Evolutionary conservation across 2,113 vertebrate species (phyloP).

Genomic region (Antennarius striatus): DNA sequence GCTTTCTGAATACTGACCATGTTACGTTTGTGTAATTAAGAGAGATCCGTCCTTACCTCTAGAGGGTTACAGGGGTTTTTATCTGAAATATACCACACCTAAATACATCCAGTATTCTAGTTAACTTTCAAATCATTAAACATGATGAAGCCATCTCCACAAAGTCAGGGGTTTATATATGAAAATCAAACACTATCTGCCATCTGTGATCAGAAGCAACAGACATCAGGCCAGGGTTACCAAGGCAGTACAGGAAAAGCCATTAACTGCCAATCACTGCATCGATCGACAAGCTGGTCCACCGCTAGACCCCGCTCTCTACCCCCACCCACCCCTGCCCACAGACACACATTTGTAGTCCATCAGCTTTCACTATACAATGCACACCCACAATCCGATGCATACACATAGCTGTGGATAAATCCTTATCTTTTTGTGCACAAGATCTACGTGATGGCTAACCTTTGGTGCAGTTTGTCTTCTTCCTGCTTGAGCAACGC

Average conservation of each 20-base stretch:
- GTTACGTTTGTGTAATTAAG: constrained; percentile 32
- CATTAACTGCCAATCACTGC: constrained; percentile 87
- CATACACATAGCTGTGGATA: constrained; percentile 22
- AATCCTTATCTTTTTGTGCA: constrained; percentile 21
- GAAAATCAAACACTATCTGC: constrained; percentile 83
- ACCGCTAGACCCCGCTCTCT: constrained; percentile 64
- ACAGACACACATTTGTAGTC: constrained; percentile 52
- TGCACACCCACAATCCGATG: constrained; percentile 9
- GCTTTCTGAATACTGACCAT: constrained; percentile 31
- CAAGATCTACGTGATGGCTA: background rate
- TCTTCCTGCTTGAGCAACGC: constrained; percentile 17
- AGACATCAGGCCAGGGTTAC: constrained; percentile 83
- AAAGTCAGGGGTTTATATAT: constrained; percentile 79
- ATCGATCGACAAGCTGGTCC: constrained; percentile 82
- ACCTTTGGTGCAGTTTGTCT: constrained; percentile 42
- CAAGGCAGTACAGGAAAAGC: constrained; percentile 85
- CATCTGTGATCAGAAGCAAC: constrained; percentile 82
- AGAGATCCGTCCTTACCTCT: constrained; percentile 49
- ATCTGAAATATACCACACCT: constrained; percentile 49
- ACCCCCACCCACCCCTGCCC: constrained; percentile 45
- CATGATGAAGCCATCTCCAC: constrained; percentile 81
- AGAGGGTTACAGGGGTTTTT: constrained; percentile 52
- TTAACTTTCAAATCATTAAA: constrained; percentile 82
- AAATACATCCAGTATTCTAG: constrained; percentile 74
- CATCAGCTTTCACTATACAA: constrained; percentile 59